These are phyloP conservation scores for Reticulitermes speratus DNA, from an alignment of 1,140 invertebrate species.

Conservation along the genomic window DNA sequence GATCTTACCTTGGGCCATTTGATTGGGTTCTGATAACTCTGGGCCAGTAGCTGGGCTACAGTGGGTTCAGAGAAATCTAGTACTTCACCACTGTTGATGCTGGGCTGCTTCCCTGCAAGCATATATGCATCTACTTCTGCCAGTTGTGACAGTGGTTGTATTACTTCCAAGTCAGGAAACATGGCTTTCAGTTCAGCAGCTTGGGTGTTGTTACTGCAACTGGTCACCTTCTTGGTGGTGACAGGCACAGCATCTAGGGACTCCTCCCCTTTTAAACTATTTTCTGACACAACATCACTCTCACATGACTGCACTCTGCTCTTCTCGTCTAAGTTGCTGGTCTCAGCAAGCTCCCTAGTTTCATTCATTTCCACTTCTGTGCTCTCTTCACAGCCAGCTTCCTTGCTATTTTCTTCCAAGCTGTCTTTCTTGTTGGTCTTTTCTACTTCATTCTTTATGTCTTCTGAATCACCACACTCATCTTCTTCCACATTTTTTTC, in stretches of 20 bases:
- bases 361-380: constrained; percentile 5
- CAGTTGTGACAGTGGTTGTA: constrained; percentile 60
- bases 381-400: neutral
- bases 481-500: constrained; percentile 35
- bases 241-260: neutral
- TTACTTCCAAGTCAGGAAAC: constrained; percentile 72
- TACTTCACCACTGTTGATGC: constrained; percentile 37
- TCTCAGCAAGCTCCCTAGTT: constrained; percentile 27
- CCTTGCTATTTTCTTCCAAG: constrained; percentile 31
- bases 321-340: constrained; percentile 18
- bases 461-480: constrained; percentile 36
- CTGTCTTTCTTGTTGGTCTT: constrained; percentile 36
- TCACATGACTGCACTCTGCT: constrained; percentile 36
- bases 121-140: constrained; percentile 62
- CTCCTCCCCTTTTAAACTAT: constrained; percentile 15
- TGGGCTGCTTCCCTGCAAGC: constrained; percentile 51
- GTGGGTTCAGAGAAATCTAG: constrained; percentile 61
- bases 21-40: constrained; percentile 54
- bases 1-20: constrained; percentile 59
- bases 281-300: constrained; percentile 24
- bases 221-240: neutral
- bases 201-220: constrained; percentile 10
- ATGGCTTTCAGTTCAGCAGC: constrained; percentile 64
- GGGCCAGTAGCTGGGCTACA: constrained; percentile 60
- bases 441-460: constrained; percentile 37